These are phyloP conservation scores for Pteruthius melanotis DNA, from an alignment of 2,113 vertebrate species.

Conservation along the genomic window DNA sequence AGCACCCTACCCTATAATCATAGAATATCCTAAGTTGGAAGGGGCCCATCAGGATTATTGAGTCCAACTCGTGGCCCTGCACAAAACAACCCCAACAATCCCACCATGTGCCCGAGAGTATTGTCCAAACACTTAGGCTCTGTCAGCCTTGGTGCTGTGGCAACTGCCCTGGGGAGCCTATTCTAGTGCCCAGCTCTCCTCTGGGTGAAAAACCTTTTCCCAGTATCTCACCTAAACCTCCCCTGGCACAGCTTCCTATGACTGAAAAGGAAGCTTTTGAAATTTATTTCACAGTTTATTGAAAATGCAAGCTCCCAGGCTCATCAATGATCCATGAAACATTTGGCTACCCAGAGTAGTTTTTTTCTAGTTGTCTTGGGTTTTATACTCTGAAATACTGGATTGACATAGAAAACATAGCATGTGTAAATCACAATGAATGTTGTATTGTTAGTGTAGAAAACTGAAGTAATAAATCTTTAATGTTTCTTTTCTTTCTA, in stretches of 20 bases:
- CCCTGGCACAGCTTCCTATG: background rate
- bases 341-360: background rate
- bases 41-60: background rate
- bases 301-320: background rate
- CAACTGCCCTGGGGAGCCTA: background rate
- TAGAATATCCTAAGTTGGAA: background rate
- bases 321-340: background rate
- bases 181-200: background rate
- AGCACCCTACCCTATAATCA: background rate
- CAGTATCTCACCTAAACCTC: background rate
- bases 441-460: background rate
- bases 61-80: background rate
- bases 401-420: background rate
- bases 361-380: background rate
- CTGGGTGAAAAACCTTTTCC: background rate
- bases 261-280: background rate
- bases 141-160: background rate
- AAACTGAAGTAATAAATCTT: background rate
- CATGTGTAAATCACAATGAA: background rate
- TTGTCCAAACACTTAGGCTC: background rate
- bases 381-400: background rate
- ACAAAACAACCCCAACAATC: background rate
- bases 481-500: background rate
- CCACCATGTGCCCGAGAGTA: background rate
- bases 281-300: background rate